These are phyloP conservation scores for Pyrrhia umbra DNA, from an alignment of 2,888 invertebrate species.

Conservation along the genomic window DNA sequence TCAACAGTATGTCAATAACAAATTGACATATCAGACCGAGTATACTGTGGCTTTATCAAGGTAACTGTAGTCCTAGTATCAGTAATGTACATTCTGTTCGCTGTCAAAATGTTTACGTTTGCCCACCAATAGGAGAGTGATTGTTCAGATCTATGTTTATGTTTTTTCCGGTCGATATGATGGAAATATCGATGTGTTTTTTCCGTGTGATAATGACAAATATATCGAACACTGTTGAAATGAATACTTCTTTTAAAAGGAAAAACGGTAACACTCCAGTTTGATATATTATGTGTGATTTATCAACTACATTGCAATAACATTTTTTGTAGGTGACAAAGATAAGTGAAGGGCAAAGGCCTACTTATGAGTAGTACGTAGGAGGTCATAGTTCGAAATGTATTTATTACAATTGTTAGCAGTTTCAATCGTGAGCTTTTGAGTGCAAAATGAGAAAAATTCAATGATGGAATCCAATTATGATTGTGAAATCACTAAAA, in stretches of 20 bases:
- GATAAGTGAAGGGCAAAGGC: background rate
- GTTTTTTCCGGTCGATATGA: slow-evolving; percentile 59
- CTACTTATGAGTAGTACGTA: background rate
- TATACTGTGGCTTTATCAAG: slow-evolving; percentile 4
- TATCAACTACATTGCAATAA: background rate
- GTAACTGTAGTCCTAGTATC: slow-evolving; percentile 11
- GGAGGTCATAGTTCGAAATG: background rate
- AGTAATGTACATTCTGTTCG: slow-evolving; percentile 36
- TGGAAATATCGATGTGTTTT: slow-evolving; percentile 54
- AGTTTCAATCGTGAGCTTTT: no score
- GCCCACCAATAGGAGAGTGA: slow-evolving; percentile 40
- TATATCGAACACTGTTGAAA: slow-evolving; percentile 25
- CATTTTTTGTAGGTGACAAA: background rate
- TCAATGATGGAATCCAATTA: no score
- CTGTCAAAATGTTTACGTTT: slow-evolving; percentile 43
- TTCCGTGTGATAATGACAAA: slow-evolving; percentile 51
- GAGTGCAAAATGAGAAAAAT: no score
- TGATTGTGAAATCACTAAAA: background rate
- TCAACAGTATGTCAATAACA: slow-evolving; percentile 1
- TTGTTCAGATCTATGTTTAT: slow-evolving; percentile 53
- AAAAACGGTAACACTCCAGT: slow-evolving; percentile 7
- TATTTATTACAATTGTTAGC: background rate
- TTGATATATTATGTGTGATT: background rate
- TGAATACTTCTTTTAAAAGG: slow-evolving; percentile 1
- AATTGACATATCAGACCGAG: background rate